phyloP scores from a whole-genome alignment of 2,797 vertebrate genomes.

The Oreortyx pictus region DNA sequence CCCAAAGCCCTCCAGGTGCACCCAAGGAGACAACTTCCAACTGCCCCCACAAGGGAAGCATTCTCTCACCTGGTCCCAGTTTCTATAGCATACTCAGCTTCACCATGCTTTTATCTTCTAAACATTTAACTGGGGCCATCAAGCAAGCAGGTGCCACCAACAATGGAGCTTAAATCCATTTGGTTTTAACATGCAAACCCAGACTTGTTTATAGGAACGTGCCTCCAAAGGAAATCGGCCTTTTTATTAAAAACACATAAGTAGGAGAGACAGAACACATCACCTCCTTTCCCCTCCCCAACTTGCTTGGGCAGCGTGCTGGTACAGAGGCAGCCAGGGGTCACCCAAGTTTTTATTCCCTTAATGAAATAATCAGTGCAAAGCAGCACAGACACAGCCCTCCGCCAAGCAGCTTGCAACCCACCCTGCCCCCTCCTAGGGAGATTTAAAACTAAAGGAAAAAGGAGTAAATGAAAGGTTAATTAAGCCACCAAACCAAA shows the following conservation, averaged over 20 bases:
- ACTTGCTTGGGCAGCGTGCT: neutral
- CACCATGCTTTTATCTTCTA: neutral
- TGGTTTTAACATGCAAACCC: neutral
- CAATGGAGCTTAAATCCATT: neutral
- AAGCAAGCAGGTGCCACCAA: neutral
- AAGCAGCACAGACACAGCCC: neutral
- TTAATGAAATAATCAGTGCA: conserved; percentile 3
- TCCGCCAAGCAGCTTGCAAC: neutral
- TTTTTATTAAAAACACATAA: neutral
- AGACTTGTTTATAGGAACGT: neutral
- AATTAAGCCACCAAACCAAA: conserved; percentile 36
- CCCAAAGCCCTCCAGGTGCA: neutral
- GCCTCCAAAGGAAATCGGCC: neutral
- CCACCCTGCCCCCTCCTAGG: neutral
- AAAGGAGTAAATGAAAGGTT: neutral
- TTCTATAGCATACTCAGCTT: neutral
- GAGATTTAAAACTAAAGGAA: neutral
- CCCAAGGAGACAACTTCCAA: neutral
- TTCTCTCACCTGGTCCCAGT: neutral
- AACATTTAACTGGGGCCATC: neutral
- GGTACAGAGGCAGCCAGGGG: neutral
- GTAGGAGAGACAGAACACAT: neutral
- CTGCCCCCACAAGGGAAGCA: fast-evolving
- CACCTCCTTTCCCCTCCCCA: neutral
- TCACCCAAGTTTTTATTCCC: neutral